phyloP scores from a whole-genome alignment of 2,797 vertebrate genomes.

The Glyptemys insculpta region DNA sequence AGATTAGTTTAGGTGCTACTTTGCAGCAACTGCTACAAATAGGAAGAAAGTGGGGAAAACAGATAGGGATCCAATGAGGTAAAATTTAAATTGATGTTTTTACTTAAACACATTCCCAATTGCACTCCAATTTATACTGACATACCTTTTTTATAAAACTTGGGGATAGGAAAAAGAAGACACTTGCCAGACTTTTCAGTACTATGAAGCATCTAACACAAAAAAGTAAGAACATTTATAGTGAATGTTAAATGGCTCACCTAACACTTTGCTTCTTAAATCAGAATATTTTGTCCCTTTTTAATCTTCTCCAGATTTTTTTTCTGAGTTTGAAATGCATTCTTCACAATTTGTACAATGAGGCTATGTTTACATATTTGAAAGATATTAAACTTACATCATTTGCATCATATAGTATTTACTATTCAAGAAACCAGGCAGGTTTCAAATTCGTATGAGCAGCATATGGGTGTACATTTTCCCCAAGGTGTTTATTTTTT shows the following conservation, averaged over 20 bases:
- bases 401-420: conserved; percentile 64
- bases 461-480: conserved; percentile 50
- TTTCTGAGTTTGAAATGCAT: conserved; percentile 20
- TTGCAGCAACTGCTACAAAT: conserved; percentile 14
- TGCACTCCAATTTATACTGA: not conserved
- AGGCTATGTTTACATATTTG: conserved; percentile 45
- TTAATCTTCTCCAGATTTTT: conserved; percentile 26
- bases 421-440: conserved; percentile 57
- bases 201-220: not conserved
- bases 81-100: not conserved
- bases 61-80: not conserved
- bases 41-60: not conserved
- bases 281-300: not conserved
- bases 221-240: not conserved
- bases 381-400: conserved; percentile 64
- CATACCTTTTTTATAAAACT: not conserved
- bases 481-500: not conserved
- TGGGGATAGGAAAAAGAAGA: not conserved
- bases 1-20: not conserved
- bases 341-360: conserved; percentile 33
- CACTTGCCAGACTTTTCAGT: not conserved
- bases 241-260: not conserved
- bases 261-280: not conserved
- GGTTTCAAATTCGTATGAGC: conserved; percentile 73
- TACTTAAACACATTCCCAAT: not conserved